A percentile compares a stretch with the other conserved stretches of the same genome.
Conservation (phyloP, 1,140 invertebrate species). For the Drosophila lini region DNA sequence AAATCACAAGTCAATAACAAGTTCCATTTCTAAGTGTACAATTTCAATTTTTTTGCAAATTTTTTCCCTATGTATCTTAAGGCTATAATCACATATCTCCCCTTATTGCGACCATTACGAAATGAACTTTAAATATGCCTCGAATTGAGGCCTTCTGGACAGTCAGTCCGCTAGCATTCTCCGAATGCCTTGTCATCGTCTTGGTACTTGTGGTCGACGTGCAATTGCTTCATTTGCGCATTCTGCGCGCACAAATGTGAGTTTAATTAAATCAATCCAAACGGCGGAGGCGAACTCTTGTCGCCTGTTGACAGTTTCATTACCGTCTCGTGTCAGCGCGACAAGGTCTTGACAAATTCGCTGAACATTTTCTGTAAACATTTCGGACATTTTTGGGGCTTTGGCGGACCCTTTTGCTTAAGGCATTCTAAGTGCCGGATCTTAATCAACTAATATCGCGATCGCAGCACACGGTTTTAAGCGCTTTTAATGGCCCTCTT, state of each 20-base stretch:
- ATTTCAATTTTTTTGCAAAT: background rate
- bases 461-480: slow-evolving; percentile 38
- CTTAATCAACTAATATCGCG: slow-evolving; percentile 68
- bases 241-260: slow-evolving; percentile 42
- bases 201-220: slow-evolving; percentile 10
- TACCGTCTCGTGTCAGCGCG: slow-evolving; percentile 37
- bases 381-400: slow-evolving; percentile 28
- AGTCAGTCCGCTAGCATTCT: slow-evolving; percentile 34
- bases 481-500: slow-evolving; percentile 56
- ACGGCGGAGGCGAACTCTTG: slow-evolving; percentile 17
- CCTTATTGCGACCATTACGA: slow-evolving; percentile 38
- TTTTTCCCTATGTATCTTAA: background rate
- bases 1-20: background rate
- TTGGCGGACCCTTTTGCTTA: slow-evolving; percentile 8
- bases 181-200: slow-evolving; percentile 51
- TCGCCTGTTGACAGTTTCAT: slow-evolving; percentile 66
- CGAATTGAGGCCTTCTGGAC: slow-evolving; percentile 11
- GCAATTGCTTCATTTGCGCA: slow-evolving; percentile 59
- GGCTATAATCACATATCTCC: slow-evolving; percentile 31
- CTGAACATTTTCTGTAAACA: slow-evolving; percentile 35
- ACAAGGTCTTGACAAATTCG: slow-evolving; percentile 60
- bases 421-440: slow-evolving; percentile 44
- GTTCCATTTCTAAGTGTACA: background rate
- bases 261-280: slow-evolving; percentile 56
- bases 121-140: slow-evolving; percentile 56